Percentiles rank a stretch among this genome's conserved stretches.
These are phyloP conservation scores for Melanotaenia maccullochi DNA, from an alignment of 2,797 vertebrate genomes.

Conservation along the genomic window DNA sequence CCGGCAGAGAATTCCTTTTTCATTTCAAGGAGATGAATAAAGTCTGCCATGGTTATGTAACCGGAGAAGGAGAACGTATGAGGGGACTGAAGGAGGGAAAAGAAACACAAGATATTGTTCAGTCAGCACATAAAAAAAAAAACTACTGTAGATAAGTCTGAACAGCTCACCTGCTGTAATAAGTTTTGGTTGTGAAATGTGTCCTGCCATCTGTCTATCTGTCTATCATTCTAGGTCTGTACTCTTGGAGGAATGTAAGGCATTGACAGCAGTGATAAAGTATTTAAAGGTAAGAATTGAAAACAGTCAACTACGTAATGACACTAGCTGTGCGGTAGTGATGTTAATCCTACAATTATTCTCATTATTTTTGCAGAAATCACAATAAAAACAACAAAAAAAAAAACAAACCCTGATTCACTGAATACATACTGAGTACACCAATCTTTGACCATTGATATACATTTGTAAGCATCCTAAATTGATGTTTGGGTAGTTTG, in stretches of 20 bases:
- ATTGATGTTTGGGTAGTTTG: neutral
- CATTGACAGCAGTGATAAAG: conserved; percentile 75
- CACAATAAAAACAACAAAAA: neutral
- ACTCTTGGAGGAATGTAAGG: conserved; percentile 81
- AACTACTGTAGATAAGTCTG: conserved; percentile 38
- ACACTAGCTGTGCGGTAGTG: neutral
- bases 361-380: conserved; percentile 13
- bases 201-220: conserved; percentile 1
- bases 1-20: conserved; percentile 68
- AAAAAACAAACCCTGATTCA: neutral
- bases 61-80: conserved; percentile 42
- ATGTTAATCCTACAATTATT: conserved; percentile 2
- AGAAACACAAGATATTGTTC: conserved; percentile 47
- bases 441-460: neutral
- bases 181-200: neutral
- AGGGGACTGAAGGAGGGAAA: conserved; percentile 1
- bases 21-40: conserved; percentile 62
- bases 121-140: conserved; percentile 13
- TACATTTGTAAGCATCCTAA: neutral
- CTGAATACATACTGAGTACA: conserved; percentile 6
- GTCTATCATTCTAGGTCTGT: conserved; percentile 74
- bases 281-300: conserved; percentile 84
- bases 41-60: conserved; percentile 67
- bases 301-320: conserved; percentile 6
- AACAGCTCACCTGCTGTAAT: conserved; percentile 17